Evolutionary conservation across 1,140 invertebrate species (phyloP).

Genomic region (Drosophila carrolli): DNA sequence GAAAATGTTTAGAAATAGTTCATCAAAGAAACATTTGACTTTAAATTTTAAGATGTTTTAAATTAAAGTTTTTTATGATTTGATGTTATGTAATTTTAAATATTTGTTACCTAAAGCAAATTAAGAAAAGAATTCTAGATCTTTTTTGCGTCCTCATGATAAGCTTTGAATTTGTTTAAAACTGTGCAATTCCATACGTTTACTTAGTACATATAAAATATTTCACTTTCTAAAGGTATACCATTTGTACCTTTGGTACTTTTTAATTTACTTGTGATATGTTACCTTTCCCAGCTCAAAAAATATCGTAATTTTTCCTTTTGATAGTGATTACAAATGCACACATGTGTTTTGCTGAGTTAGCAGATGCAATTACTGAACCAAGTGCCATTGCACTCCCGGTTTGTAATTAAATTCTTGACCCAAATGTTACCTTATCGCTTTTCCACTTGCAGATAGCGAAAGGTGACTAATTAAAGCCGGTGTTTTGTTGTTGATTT

Average conservation of each 20-base stretch:
- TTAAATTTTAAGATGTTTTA: no score
- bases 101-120: no score
- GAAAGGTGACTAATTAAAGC: conserved; percentile 38
- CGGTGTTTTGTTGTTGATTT: conserved; percentile 28
- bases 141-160: no score
- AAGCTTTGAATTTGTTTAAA: no score
- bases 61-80: no score
- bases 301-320: not conserved
- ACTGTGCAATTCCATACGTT: no score
- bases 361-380: conserved; percentile 39
- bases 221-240: no score
- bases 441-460: conserved; percentile 32
- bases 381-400: conserved; percentile 31
- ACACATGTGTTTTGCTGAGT: conserved; percentile 11
- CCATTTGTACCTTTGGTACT: not conserved
- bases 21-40: no score
- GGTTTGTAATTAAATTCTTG: conserved; percentile 55
- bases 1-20: no score
- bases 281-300: not conserved
- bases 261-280: not conserved
- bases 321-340: not conserved
- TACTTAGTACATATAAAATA: no score
- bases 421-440: conserved; percentile 57
- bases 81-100: no score
- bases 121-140: no score